Evolutionary conservation across 2,888 invertebrate genomes (phyloP).

Genomic region (Philopedon plagiatum): DNA sequence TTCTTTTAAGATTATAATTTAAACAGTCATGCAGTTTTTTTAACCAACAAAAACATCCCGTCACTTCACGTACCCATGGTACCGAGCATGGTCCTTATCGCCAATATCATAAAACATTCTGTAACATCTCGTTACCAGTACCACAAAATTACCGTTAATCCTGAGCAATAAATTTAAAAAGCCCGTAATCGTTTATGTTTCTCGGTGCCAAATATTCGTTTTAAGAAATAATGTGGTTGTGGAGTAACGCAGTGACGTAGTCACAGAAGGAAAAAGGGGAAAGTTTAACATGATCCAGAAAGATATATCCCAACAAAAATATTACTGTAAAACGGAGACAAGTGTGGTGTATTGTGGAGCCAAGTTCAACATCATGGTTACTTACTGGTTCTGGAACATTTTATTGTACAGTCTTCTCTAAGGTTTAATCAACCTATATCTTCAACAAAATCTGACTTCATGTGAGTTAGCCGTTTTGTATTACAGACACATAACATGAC

Average conservation of each 20-base stretch:
- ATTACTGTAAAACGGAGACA: no score
- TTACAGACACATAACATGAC: no score
- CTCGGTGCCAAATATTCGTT: constrained; percentile 9
- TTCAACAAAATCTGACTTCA: no score
- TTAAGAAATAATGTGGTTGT: background rate
- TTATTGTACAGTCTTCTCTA: no score
- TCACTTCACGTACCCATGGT: background rate
- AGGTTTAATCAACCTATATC: no score
- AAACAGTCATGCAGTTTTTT: background rate
- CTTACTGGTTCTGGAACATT: no score
- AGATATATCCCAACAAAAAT: no score
- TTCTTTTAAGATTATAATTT: no score
- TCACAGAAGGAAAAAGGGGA: background rate
- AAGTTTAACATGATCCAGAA: no score
- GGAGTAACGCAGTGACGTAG: background rate
- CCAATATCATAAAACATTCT: constrained; percentile 3
- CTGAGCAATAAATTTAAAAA: constrained; percentile 12
- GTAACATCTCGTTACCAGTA: background rate
- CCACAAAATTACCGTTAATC: constrained; percentile 10
- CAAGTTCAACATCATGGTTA: no score
- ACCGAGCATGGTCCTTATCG: background rate
- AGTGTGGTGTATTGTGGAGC: no score
- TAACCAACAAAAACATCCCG: background rate
- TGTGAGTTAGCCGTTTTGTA: no score
- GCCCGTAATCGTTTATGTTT: constrained; percentile 1